These are phyloP conservation scores for Tachuris rubrigastra DNA, from an alignment of 2,113 vertebrate genomes.

Conservation along the genomic window DNA sequence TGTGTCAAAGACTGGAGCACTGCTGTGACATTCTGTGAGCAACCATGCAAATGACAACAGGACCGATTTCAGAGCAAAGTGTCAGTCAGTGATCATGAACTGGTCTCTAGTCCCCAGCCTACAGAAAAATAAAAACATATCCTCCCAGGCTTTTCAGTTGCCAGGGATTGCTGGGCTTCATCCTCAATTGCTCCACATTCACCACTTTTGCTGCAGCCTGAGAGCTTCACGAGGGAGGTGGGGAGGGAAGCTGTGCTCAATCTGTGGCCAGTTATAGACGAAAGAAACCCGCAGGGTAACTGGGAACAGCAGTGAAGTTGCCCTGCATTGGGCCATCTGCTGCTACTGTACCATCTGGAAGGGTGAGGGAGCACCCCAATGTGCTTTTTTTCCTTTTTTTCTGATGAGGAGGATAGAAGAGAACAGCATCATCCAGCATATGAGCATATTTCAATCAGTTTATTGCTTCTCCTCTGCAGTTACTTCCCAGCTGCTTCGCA, in stretches of 20 bases:
- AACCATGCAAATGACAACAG: background rate
- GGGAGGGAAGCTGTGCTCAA: background rate
- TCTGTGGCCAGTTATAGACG: background rate
- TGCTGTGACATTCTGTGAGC: background rate
- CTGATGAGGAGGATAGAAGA: background rate
- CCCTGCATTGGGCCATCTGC: background rate
- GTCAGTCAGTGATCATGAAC: background rate
- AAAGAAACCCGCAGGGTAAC: background rate
- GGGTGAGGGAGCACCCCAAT: background rate
- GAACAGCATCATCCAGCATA: background rate
- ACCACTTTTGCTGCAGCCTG: background rate
- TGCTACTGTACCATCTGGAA: background rate
- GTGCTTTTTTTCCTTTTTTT: background rate
- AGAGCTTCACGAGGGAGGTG: background rate
- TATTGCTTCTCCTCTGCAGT: background rate
- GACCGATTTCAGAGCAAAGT: background rate
- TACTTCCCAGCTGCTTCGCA: constrained; percentile 5
- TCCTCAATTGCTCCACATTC: rapidly evolving
- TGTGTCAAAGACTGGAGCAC: background rate
- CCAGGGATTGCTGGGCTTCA: background rate
- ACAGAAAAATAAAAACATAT: background rate
- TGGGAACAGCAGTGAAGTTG: background rate
- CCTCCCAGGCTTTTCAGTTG: background rate
- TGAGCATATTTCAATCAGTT: background rate
- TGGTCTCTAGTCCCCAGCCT: background rate